Base-by-base conservation (phyloP, 2,888 invertebrate genomes). In the Tipula helvola region DNA sequence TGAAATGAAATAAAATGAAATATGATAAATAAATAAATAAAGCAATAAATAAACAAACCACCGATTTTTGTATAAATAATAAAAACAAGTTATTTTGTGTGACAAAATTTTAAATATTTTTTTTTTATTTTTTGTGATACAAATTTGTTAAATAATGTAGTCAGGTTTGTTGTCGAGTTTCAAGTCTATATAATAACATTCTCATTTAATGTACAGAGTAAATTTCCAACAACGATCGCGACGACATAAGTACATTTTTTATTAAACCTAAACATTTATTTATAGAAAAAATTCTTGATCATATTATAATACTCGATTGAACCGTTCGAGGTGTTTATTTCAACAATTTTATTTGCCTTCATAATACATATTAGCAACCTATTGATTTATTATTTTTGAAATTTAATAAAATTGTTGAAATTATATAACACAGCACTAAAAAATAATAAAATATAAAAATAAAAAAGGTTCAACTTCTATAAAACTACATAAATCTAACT, bases 1-100 rank as follows among this genome's bases (percentile, higher is more conserved):
- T 99, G 92, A 86, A 87, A 88, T 87, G 47, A 83, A 87, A 86
- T 87, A 88, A 88, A 84, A 39, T 39, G 8, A 71, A 28, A 71
- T 8, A 18, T 12, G 5, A 16, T 5, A 52, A 52, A 52, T 52
- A 52, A 52, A 16, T 52, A 52, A 52, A 52, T 39, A 39, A 39
- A 39, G 39, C 5, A 39, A 7, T 39, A 28, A 39, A 7, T 39
- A 28, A 28, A 28, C 28, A 28, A 28, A 2, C 28, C 28, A 39
- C 3, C 5, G 1, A 39, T 7, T 39, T 39, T 39, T 39, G n/a
- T 28, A 28, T 71, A 28, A 18, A 71, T 71, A 71, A 71, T 71
- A 28, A 71, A 71, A 71, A 71, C 71, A 71, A 71, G 28, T 12
- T 71, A 3, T 28, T 71, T 71, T 71, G 71, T 71, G 71, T 71